Percentiles rank a stretch among this genome's conserved stretches.
Evolutionary conservation across 2,113 vertebrate genomes (phyloP).

Genomic region (Tragelaphus scriptus): DNA sequence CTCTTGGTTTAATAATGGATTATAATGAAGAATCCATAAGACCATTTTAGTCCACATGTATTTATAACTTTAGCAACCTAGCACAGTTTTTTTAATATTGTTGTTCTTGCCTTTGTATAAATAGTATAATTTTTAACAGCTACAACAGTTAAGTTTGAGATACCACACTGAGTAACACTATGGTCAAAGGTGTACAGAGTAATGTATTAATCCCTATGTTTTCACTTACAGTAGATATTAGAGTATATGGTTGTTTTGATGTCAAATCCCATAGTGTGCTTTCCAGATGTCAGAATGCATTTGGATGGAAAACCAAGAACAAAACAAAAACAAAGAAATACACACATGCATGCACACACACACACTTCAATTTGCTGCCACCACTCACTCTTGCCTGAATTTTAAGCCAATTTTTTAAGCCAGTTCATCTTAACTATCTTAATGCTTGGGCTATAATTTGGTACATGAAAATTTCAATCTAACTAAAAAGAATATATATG

Average conservation of each 20-base stretch:
- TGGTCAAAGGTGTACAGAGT: background rate
- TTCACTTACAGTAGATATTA: background rate
- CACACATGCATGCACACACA: background rate
- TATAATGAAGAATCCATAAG: background rate
- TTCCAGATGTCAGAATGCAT: background rate
- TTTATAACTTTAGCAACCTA: background rate
- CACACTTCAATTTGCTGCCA: background rate
- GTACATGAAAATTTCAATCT: background rate
- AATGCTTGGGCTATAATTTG: background rate
- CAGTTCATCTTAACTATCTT: background rate
- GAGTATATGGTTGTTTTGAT: background rate
- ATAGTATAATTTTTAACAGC: background rate
- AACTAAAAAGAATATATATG: background rate
- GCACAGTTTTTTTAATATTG: background rate
- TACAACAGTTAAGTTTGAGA: background rate
- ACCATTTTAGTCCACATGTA: background rate
- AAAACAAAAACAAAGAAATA: background rate
- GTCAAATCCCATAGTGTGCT: background rate
- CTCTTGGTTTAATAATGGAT: background rate
- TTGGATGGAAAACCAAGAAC: background rate
- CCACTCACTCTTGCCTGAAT: background rate
- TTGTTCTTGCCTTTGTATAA: background rate
- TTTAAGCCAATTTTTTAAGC: background rate
- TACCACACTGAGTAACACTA: background rate
- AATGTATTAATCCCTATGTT: background rate